Percentiles rank a stretch among this genome's conserved stretches.
phyloP scores from a whole-genome alignment of 37 sponge, comb jelly and placozoan genomes.

The Eunapius fragilis region DNA sequence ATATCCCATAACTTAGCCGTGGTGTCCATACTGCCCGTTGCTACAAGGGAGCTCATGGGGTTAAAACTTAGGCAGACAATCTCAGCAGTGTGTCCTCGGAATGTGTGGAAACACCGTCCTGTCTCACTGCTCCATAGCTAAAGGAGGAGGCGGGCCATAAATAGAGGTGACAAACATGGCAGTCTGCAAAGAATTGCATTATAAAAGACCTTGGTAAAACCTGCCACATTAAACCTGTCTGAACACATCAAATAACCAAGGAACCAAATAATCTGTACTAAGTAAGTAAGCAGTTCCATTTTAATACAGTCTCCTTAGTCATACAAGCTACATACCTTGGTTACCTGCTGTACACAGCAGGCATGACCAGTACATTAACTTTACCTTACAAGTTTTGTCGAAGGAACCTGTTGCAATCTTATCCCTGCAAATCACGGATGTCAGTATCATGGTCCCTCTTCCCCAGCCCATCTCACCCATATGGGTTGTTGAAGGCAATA shows the following conservation, averaged over 20 bases:
- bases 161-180: neutral
- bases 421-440: slow-evolving; percentile 52
- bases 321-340: no score
- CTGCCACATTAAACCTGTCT: neutral
- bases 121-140: slow-evolving; percentile 93
- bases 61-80: slow-evolving; percentile 92
- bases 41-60: slow-evolving; percentile 86
- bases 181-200: no score
- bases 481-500: slow-evolving; percentile 98
- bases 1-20: slow-evolving; percentile 94
- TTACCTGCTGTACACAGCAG: no score
- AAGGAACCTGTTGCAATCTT: slow-evolving; percentile 99
- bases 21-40: slow-evolving; percentile 97
- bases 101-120: slow-evolving; percentile 92
- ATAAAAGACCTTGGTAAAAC: neutral
- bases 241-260: slow-evolving; percentile 5
- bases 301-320: no score
- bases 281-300: no score
- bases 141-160: neutral
- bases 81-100: slow-evolving; percentile 96
- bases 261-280: no score
- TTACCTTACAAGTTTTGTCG: slow-evolving; percentile 93
- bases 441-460: neutral
- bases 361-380: no score
- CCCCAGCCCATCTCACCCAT: slow-evolving; percentile 62